Evolutionary conservation across 1,140 invertebrate genomes (phyloP).

Genomic region (Potamilus streckersoni): DNA sequence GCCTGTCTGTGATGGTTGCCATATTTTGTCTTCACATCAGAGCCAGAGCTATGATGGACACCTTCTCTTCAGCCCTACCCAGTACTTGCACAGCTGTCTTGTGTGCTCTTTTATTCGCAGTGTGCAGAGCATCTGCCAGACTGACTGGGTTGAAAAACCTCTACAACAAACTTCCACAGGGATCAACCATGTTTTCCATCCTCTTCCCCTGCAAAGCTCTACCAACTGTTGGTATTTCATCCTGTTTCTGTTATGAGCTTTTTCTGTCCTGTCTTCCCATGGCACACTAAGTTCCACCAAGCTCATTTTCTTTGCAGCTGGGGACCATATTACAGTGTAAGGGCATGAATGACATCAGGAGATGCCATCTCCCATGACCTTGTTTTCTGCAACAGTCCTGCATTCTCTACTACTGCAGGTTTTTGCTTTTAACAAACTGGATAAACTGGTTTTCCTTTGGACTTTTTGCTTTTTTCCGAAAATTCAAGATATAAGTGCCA

Average conservation of each 20-base stretch:
- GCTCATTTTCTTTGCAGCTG: neutral
- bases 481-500: slow-evolving; percentile 5
- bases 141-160: too few relatives aligned
- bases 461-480: slow-evolving; percentile 1
- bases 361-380: too few relatives aligned
- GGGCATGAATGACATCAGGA: neutral
- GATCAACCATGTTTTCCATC: slow-evolving; percentile 11
- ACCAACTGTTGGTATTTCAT: slow-evolving; percentile 14
- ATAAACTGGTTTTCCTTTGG: neutral
- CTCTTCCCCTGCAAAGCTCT: slow-evolving; percentile 3
- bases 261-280: too few relatives aligned
- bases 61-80: slow-evolving; percentile 7
- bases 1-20: neutral
- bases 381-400: too few relatives aligned
- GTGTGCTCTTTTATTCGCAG: slow-evolving; percentile 8
- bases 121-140: neutral
- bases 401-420: neutral
- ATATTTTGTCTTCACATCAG: neutral
- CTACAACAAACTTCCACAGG: too few relatives aligned
- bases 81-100: slow-evolving; percentile 7
- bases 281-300: neutral
- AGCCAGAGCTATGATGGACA: slow-evolving; percentile 26
- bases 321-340: too few relatives aligned
- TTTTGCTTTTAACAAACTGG: neutral
- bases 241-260: neutral